phyloP scores from a whole-genome alignment of 2,113 vertebrate species.

The Leptobrachium leishanense region DNA sequence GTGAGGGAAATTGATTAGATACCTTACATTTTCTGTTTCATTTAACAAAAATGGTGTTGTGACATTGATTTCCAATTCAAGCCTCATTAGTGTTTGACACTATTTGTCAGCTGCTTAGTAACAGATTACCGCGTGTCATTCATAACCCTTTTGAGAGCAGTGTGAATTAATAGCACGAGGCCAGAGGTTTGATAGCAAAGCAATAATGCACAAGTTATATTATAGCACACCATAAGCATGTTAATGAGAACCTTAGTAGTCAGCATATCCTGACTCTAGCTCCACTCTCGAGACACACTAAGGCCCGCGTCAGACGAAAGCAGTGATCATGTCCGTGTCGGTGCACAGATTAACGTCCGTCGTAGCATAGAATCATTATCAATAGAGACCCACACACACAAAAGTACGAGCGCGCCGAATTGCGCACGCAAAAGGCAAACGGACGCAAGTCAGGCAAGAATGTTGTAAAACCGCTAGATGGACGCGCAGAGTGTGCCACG shows the following conservation, averaged over 20 bases:
- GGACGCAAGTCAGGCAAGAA: no score
- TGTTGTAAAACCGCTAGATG: no score
- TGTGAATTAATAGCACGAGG: constrained; percentile 33
- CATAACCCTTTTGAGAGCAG: constrained; percentile 44
- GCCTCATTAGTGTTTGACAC: constrained; percentile 52
- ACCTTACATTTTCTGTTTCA: constrained; percentile 42
- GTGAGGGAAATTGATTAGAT: constrained; percentile 40
- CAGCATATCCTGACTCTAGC: not conserved
- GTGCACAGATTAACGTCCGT: no score
- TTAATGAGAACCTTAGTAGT: constrained; percentile 31
- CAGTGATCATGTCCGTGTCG: no score
- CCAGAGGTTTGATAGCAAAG: constrained; percentile 35
- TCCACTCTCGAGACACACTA: no score
- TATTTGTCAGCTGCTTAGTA: constrained; percentile 57
- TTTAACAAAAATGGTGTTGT: constrained; percentile 35
- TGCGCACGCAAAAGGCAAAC: no score
- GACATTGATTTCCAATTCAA: constrained; percentile 59
- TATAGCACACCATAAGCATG: constrained; percentile 1
- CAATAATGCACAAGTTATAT: constrained; percentile 31
- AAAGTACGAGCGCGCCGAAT: no score
- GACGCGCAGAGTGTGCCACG: no score
- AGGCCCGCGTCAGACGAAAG: no score
- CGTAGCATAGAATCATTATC: no score
- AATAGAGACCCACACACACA: no score
- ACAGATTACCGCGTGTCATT: constrained; percentile 42